Base-by-base conservation (phyloP, 2,797 vertebrate genomes). In the Pyrocephalus nanus region DNA sequence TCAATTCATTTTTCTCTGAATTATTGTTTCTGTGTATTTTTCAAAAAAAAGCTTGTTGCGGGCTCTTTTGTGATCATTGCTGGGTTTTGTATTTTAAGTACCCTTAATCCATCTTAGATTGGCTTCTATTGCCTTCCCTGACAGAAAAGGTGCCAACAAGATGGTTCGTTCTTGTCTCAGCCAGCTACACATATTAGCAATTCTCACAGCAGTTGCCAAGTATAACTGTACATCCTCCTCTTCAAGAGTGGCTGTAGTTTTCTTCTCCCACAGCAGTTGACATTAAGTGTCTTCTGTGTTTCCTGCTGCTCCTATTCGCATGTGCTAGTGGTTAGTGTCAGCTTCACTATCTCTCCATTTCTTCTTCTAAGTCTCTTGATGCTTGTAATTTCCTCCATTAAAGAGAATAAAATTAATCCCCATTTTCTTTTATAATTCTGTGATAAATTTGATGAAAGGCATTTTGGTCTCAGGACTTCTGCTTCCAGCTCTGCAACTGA, bases 181-280 rank as follows among this genome's bases (percentile, higher is more conserved):
- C 94, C 80, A 91, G 94, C 87, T 93, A 80, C 91, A 89, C 93
- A 89, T 94, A 97, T 95, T 96, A 96, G 85, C 91, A 96, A 93
- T 94, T 94, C 94, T 95, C 92, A 95, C 92, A 95, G 95, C 92
- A 91, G 67, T 96, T 94, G 95, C 95, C 92, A 88, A 95, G 71
- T 79, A 81, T 57, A 81, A 61, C 85, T 90, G 84, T 88, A 92
- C 32, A 26, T 91, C 82, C 90, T 91, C 81, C 73, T 95, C 73
- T 95, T 87, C 36, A 2, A 92, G 74, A 87, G 81, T 90, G 84
- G 81, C 62, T 95, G 74, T 84, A 96, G 86, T 91, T 96, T 96
- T 95, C 85, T 84, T 91, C 96, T 92, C 89, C 95, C 77, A 88
- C 81, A 90, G 95, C 70, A 93, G 79, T 54, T 96, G 93, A 97